Evolutionary conservation across 2,113 vertebrate genomes (phyloP).

Genomic region (Arvicanthis niloticus): DNA sequence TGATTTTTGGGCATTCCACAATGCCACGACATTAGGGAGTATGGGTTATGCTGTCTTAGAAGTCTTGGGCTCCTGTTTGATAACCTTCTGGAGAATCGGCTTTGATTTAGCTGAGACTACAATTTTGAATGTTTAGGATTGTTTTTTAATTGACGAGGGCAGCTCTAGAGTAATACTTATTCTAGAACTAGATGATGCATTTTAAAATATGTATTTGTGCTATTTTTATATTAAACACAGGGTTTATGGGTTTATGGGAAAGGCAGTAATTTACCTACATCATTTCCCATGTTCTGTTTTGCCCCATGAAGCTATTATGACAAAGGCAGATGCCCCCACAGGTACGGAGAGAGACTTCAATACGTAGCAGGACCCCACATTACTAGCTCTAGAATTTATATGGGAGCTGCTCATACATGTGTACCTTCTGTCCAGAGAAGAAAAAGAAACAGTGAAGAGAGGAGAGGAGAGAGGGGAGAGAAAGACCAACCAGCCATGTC

Average conservation of each 20-base stretch:
- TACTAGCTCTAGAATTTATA: not conserved
- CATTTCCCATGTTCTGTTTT: not conserved
- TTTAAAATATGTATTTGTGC: not conserved
- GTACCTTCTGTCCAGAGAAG: not conserved
- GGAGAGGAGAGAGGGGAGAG: not conserved
- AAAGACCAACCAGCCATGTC: not conserved
- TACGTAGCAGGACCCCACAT: not conserved
- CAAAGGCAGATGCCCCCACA: not conserved
- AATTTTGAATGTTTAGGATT: not conserved
- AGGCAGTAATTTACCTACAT: not conserved
- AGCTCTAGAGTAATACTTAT: not conserved
- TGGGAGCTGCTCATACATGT: not conserved
- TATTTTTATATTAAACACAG: not conserved
- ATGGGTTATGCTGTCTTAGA: not conserved
- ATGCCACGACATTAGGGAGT: not conserved
- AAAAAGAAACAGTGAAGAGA: not conserved
- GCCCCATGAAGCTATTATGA: not conserved
- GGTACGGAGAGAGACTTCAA: no score
- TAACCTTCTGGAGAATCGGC: not conserved
- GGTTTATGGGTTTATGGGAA: not conserved
- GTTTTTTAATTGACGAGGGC: not conserved
- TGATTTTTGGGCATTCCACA: not conserved
- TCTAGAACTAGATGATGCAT: not conserved
- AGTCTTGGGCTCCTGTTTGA: not conserved
- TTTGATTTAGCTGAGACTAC: not conserved